phyloP scores from a whole-genome alignment of 2,797 vertebrate genomes.

The Dromococcyx pavoninus region DNA sequence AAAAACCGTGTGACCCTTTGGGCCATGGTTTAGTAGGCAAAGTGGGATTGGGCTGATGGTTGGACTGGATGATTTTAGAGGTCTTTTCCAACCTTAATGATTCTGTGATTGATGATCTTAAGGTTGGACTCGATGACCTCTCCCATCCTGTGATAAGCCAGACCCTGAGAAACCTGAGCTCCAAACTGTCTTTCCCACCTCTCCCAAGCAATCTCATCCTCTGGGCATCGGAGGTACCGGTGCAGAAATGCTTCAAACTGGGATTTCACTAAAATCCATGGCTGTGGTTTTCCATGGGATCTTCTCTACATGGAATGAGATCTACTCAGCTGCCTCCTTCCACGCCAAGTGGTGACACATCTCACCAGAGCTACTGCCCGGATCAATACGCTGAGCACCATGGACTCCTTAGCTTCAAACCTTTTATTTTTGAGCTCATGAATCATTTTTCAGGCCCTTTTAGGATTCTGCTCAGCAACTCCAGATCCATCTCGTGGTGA shows the following conservation, averaged over 20 bases:
- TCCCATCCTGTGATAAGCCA: no score
- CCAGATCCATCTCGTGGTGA: accelerated
- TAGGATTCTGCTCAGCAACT: not conserved
- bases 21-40: no score
- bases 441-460: not conserved
- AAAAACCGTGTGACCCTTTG: no score
- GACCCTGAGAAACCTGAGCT: not conserved
- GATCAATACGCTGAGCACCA: accelerated
- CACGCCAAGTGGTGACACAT: accelerated
- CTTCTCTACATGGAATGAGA: not conserved
- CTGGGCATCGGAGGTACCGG: not conserved
- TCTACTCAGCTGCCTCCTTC: not conserved
- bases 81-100: no score
- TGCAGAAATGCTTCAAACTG: not conserved
- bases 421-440: accelerated
- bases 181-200: not conserved
- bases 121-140: no score
- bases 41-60: no score
- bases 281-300: not conserved
- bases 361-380: not conserved
- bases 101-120: no score
- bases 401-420: not conserved
- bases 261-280: not conserved
- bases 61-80: no score
- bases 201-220: not conserved